Conservation (phyloP, 30 jellyfish, hydroid and myxozoan genomes). For the Aurelia coerulea region DNA sequence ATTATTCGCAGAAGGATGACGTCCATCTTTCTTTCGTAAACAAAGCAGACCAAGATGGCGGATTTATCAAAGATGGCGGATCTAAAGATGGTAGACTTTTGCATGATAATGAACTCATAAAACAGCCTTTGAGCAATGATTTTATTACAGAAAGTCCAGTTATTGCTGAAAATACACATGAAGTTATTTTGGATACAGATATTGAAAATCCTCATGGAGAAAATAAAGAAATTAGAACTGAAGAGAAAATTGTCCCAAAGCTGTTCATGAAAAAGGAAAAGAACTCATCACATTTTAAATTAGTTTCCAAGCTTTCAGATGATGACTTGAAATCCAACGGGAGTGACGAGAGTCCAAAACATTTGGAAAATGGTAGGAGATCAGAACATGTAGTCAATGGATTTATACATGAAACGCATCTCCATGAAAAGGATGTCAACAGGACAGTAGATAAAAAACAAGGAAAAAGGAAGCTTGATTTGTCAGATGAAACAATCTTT, state of each 20-base stretch:
- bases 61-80: conserved; percentile 59
- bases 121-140: no score
- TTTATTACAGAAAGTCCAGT: not conserved
- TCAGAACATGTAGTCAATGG: conserved; percentile 4
- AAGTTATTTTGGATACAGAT: not conserved
- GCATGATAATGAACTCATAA: no score
- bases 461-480: conserved; percentile 4
- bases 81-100: not conserved
- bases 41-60: conserved; percentile 73
- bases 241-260: conserved; percentile 28
- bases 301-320: conserved; percentile 3
- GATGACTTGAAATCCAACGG: not conserved
- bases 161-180: not conserved
- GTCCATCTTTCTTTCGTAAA: conserved; percentile 56
- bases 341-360: not conserved
- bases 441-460: not conserved
- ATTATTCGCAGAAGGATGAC: conserved; percentile 5
- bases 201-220: not conserved
- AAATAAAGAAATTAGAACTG: not conserved
- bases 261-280: conserved; percentile 7
- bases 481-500: not conserved
- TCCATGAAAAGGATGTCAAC: not conserved
- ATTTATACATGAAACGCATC: not conserved
- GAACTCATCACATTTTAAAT: not conserved
- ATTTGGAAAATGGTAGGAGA: not conserved